Conservation (phyloP, 2,888 invertebrate genomes). For the Rhingia rostrata region DNA sequence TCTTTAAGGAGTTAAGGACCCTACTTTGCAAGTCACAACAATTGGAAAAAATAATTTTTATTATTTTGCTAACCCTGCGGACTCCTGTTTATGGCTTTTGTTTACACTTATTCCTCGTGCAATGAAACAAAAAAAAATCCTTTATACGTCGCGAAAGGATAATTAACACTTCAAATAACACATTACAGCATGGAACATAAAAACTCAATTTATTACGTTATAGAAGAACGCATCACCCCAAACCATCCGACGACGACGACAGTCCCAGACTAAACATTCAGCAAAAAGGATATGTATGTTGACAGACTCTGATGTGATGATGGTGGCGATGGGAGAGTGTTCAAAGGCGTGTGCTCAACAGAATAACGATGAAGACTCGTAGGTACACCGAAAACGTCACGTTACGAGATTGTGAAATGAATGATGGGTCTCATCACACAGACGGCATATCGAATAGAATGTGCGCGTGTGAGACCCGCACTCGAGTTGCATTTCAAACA, state of each 20-base stretch:
- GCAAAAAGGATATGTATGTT: conserved; percentile 52
- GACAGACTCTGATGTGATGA: conserved; percentile 33
- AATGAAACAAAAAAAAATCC: too few species aligned
- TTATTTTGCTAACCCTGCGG: too few species aligned
- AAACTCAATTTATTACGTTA: conserved; percentile 41
- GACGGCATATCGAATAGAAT: conserved; percentile 28
- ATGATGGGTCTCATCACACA: conserved; percentile 15
- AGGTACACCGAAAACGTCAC: neutral
- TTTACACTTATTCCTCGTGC: too few species aligned
- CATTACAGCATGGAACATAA: conserved; percentile 20
- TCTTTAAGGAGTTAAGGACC: too few species aligned
- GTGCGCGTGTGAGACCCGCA: conserved; percentile 26
- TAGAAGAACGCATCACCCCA: neutral
- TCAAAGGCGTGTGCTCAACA: conserved; percentile 26
- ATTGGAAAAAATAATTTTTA: too few species aligned
- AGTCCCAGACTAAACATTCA: conserved; percentile 52
- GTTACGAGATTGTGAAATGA: neutral
- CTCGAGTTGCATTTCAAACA: conserved; percentile 61
- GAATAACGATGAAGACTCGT: conserved; percentile 7
- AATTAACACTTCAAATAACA: conserved; percentile 55
- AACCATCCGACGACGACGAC: neutral
- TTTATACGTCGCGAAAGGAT: conserved; percentile 21
- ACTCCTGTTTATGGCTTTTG: too few species aligned
- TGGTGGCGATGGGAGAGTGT: neutral
- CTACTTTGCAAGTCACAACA: too few species aligned